Percentiles rank a stretch among this genome's conserved stretches.
Evolutionary conservation across 2,113 vertebrate species (phyloP).

Genomic region (Neolamprologus fasciatus): DNA sequence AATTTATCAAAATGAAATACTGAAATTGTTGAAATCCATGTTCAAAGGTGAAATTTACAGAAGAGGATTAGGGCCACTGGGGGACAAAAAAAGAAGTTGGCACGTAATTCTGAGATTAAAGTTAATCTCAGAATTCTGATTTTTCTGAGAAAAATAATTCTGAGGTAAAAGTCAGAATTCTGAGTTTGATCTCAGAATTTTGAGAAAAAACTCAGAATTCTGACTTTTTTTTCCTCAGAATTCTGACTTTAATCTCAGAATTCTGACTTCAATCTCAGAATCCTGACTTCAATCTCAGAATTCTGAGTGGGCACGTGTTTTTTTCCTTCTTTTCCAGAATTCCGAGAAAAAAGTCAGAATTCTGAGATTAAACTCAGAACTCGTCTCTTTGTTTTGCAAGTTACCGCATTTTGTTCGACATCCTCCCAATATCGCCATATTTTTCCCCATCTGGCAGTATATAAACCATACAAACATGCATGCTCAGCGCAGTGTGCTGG

Average conservation of each 20-base stretch:
- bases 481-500: background rate
- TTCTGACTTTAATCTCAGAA: background rate
- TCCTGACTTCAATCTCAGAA: background rate
- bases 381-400: background rate
- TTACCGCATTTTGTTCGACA: background rate
- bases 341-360: too few species aligned
- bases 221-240: background rate
- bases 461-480: background rate
- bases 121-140: background rate
- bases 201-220: background rate
- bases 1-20: background rate
- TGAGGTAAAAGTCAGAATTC: background rate
- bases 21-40: background rate
- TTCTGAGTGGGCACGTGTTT: background rate
- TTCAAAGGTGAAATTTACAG: background rate
- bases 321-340: background rate
- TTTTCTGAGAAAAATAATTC: background rate
- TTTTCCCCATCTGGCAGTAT: background rate
- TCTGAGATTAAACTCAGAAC: too few species aligned
- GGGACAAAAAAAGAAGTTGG: accelerated
- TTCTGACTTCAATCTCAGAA: background rate
- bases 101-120: background rate
- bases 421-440: background rate
- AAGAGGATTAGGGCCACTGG: background rate
- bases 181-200: background rate